Conservation (phyloP, 2,888 invertebrate genomes). For the Rhodophaea formosa region DNA sequence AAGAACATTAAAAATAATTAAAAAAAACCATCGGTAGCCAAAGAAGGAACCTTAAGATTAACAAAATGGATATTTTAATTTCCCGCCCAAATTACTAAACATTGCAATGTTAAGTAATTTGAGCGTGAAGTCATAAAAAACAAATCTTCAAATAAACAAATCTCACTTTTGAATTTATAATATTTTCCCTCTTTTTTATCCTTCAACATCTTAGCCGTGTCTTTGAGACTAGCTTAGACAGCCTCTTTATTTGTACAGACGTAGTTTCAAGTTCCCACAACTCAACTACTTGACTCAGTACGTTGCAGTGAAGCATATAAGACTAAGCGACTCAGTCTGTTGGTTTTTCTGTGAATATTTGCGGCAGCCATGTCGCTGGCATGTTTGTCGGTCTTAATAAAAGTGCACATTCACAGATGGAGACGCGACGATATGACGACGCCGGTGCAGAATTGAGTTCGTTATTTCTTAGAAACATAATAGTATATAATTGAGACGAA, state of each 20-base stretch:
- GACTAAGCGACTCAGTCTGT: slow-evolving; percentile 22
- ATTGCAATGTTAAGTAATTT: no score
- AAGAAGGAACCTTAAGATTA: no score
- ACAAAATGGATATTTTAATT: no score
- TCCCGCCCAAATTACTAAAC: no score
- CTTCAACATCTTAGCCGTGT: no score
- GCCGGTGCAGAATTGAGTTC: neutral
- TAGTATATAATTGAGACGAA: neutral
- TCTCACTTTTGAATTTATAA: no score
- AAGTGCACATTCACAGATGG: slow-evolving; percentile 16
- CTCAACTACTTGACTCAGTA: slow-evolving; percentile 44
- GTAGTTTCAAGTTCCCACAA: slow-evolving; percentile 23
- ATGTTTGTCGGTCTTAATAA: slow-evolving; percentile 17
- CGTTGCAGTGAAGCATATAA: slow-evolving; percentile 34
- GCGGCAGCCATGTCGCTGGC: slow-evolving; percentile 28
- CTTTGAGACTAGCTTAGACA: no score
- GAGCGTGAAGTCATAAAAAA: neutral
- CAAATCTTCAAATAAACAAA: no score
- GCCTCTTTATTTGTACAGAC: slow-evolving; percentile 26
- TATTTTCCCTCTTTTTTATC: no score
- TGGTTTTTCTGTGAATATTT: slow-evolving; percentile 47
- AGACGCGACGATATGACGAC: slow-evolving; percentile 4
- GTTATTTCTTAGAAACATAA: neutral
- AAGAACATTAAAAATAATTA: no score
- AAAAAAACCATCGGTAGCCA: no score